phyloP scores from a whole-genome alignment of 2,888 invertebrate genomes.

The Hesperia comma region DNA sequence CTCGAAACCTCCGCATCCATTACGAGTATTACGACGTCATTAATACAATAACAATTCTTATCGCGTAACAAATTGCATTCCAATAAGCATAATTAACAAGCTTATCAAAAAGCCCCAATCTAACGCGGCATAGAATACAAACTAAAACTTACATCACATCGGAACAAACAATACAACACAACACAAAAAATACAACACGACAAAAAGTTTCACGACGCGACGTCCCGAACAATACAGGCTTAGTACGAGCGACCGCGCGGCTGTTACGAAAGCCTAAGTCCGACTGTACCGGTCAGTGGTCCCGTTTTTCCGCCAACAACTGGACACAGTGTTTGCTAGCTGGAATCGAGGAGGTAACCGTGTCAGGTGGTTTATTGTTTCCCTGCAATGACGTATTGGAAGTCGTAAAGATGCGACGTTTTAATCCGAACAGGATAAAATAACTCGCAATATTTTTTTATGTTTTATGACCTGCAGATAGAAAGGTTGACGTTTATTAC shows the following conservation, averaged over 20 bases:
- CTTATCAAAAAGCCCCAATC: conserved; percentile 5
- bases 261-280: conserved; percentile 25
- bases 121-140: conserved; percentile 2
- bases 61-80: not conserved
- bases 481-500: too few species aligned
- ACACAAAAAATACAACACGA: conserved; percentile 5
- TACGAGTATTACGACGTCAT: not conserved
- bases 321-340: conserved; percentile 21
- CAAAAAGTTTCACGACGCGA: conserved; percentile 2
- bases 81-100: conserved; percentile 8
- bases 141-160: conserved; percentile 11
- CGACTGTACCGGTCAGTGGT: conserved; percentile 38
- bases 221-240: conserved; percentile 21
- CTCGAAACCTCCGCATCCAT: too few species aligned
- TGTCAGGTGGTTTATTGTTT: conserved; percentile 16
- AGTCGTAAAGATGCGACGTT: conserved; percentile 7
- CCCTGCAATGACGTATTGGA: conserved; percentile 17
- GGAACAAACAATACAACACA: not conserved
- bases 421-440: too few species aligned
- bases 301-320: conserved; percentile 35
- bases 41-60: conserved; percentile 4
- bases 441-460: too few species aligned
- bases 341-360: not conserved
- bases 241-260: conserved; percentile 20
- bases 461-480: too few species aligned